A percentile compares a stretch with the other conserved stretches of the same genome.
Evolutionary conservation across 2,797 vertebrate species (phyloP).

Genomic region (Alca torda): DNA sequence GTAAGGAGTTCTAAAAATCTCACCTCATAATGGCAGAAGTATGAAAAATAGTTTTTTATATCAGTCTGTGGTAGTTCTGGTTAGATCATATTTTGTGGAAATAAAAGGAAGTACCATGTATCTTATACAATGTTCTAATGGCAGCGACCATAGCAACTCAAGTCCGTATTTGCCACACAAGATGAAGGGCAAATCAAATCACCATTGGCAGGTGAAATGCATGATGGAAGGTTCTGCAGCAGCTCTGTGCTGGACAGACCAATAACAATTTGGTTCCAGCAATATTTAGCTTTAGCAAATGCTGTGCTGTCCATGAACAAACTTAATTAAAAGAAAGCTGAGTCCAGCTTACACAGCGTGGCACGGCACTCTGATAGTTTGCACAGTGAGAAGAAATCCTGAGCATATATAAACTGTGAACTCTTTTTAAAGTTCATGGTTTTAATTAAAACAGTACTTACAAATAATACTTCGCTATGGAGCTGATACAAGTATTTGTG

Average conservation of each 20-base stretch:
- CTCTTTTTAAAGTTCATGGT: slow-evolving; percentile 38
- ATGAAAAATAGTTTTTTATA: neutral
- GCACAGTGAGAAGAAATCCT: slow-evolving; percentile 29
- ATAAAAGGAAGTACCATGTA: neutral
- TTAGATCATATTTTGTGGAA: neutral
- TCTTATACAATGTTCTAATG: neutral
- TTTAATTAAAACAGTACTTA: slow-evolving; percentile 45
- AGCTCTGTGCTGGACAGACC: neutral
- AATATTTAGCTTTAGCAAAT: slow-evolving; percentile 52
- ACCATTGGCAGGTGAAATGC: slow-evolving; percentile 17
- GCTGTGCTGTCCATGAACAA: slow-evolving; percentile 31
- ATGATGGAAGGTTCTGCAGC: slow-evolving; percentile 8
- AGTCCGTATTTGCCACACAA: neutral
- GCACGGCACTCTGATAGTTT: neutral
- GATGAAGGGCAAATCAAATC: slow-evolving; percentile 40
- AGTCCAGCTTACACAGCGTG: slow-evolving; percentile 25
- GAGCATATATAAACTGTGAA: neutral
- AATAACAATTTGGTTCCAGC: neutral
- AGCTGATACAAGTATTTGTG: neutral
- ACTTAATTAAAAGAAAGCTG: slow-evolving; percentile 59
- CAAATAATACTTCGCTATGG: neutral
- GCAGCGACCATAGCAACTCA: neutral
- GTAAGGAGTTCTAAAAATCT: neutral
- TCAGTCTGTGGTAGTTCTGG: neutral
- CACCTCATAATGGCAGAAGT: neutral